phyloP scores from a whole-genome alignment of 2,888 invertebrate genomes.

The Drosophila subsilvestris region DNA sequence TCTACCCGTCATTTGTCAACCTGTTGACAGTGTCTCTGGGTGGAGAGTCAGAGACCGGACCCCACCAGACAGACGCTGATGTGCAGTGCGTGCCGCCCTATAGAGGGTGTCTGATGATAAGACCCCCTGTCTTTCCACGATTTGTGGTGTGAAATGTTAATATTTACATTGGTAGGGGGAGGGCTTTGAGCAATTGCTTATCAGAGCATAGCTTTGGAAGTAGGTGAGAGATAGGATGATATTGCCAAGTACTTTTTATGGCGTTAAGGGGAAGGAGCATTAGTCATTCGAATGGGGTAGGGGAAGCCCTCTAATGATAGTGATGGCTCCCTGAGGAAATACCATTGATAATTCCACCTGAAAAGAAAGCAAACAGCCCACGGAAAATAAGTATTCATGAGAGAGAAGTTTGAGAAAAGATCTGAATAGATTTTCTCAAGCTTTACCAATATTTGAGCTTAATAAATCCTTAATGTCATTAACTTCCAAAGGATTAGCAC shows the following conservation, averaged over 20 bases:
- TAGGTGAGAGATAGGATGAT: neutral
- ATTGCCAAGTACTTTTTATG: neutral
- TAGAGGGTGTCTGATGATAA: slow-evolving; percentile 21
- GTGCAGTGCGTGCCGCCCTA: slow-evolving; percentile 15
- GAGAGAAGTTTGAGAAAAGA: too few relatives aligned
- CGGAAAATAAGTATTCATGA: neutral
- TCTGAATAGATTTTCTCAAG: neutral
- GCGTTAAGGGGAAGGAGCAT: neutral
- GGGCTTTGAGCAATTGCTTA: slow-evolving; percentile 28
- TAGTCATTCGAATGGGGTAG: neutral
- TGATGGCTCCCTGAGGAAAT: neutral
- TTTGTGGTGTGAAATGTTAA: slow-evolving; percentile 61
- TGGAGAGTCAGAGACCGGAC: neutral
- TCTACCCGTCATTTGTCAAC: slow-evolving; percentile 47
- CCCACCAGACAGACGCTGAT: slow-evolving; percentile 27
- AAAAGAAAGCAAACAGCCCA: neutral
- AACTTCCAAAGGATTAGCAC: too few relatives aligned
- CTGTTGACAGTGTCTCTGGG: slow-evolving; percentile 65
- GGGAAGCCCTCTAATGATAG: neutral
- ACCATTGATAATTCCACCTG: neutral
- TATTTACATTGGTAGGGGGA: slow-evolving; percentile 49
- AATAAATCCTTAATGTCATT: too few relatives aligned
- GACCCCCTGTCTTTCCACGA: slow-evolving; percentile 7
- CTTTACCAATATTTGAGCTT: too few relatives aligned
- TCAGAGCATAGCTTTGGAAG: slow-evolving; percentile 20